Evolutionary conservation across 53 echinoderm and acorn worm genomes (phyloP), one percentile per base, ranked within the genome.

Genomic region (Henricia sp.): DNA sequence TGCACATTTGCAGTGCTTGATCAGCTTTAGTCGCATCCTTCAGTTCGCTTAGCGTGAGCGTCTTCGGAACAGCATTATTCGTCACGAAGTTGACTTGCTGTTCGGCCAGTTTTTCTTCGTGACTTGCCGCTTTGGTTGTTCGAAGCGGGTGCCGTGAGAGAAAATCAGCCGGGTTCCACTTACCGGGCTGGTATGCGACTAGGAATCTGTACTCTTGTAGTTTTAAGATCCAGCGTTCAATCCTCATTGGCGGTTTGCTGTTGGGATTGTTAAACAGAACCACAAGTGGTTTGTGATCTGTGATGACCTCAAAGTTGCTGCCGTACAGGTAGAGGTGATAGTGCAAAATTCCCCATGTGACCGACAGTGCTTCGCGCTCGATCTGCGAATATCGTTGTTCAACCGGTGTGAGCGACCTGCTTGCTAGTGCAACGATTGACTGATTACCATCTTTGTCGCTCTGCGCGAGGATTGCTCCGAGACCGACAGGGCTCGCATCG

Each of bases 351-450:
- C 69, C 78, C 90, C 86, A 90, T 20, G 80, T 77, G 32, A 82
- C 71, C 1, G 58, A 85, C 11, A 90, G 71, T 2, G 85, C 72
- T 63, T 85, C 64, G 11, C 86, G 50, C 35, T 93, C 93, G 8
- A 55, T 93, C 53, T 90, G 93, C 17, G 76, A 87, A 65, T 92
- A 89, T 33, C 87, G 33, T 53, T 89, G 74, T 75, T 93, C 89
- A 6, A 70, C 78, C 17, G 59, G 34, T 6, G 93, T 67, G 12
- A 93, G 74, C 21, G 93, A 46, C 60, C 69, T 77, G 60, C 90
- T 9, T 44, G 65, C 65, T 84, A 28, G 65, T 17, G 87, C 89
- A 1, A 84, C 52, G 1, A 78, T 63, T 72, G 50, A 17, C 19
- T 23, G 35, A 13, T 43, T 72, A 3, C 71, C 56, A 37, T 55